phyloP scores from a whole-genome alignment of 2,888 invertebrate species.

The Siphlonurus alternatus region DNA sequence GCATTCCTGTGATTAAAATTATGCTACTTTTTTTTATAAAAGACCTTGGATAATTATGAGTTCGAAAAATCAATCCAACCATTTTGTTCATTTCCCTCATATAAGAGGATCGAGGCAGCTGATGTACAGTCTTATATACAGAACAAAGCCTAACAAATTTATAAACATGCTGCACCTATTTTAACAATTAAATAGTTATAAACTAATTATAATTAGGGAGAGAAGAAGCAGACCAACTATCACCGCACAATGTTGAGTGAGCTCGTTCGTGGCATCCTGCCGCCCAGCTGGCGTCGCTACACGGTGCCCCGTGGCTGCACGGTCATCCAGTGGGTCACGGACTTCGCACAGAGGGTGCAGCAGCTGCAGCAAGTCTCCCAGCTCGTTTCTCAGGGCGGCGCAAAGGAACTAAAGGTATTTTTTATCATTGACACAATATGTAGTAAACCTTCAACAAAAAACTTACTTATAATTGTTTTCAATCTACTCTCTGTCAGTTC shows the following conservation, averaged over 20 bases:
- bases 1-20: too few relatives aligned
- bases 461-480: too few relatives aligned
- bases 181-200: background rate
- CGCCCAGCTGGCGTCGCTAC: slow-evolving; percentile 83
- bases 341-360: slow-evolving; percentile 85
- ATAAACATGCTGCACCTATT: background rate
- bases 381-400: slow-evolving; percentile 69
- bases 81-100: too few relatives aligned
- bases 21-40: too few relatives aligned
- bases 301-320: slow-evolving; percentile 88
- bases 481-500: too few relatives aligned
- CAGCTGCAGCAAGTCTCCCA: slow-evolving; percentile 81
- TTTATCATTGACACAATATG: too few relatives aligned
- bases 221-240: slow-evolving; percentile 98
- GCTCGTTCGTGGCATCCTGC: slow-evolving; percentile 89
- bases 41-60: too few relatives aligned
- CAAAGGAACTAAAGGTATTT: slow-evolving; percentile 72
- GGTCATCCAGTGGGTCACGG: slow-evolving; percentile 90
- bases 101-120: too few relatives aligned
- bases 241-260: slow-evolving; percentile 89
- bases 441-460: too few relatives aligned
- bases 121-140: too few relatives aligned
- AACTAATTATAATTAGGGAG: slow-evolving; percentile 44
- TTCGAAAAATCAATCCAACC: too few relatives aligned
- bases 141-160: too few relatives aligned